Evolutionary conservation across 2,113 vertebrate genomes (phyloP).

Genomic region (Brachionichthys hirsutus): DNA sequence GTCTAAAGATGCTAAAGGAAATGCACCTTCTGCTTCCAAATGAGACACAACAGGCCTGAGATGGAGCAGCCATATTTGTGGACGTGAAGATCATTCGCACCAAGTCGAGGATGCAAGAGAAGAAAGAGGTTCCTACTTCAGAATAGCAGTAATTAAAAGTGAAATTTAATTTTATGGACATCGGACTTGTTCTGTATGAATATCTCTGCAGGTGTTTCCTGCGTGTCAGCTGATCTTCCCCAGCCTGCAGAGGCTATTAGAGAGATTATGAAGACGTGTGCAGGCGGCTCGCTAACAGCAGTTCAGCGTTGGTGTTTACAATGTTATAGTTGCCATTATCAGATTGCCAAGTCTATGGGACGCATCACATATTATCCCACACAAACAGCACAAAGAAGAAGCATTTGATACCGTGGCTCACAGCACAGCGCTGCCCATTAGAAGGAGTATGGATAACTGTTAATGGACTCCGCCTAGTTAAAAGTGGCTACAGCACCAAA

Average conservation of each 20-base stretch:
- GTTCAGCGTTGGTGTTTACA: constrained; percentile 49
- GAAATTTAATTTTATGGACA: too few relatives aligned
- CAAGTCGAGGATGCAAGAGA: too few relatives aligned
- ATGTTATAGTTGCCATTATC: constrained; percentile 56
- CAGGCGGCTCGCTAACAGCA: constrained; percentile 31
- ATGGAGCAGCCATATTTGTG: too few relatives aligned
- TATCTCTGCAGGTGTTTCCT: too few relatives aligned
- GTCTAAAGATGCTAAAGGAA: too few relatives aligned
- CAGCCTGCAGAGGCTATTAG: constrained; percentile 55
- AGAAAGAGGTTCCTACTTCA: too few relatives aligned
- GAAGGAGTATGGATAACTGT: constrained; percentile 26
- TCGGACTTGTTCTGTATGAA: too few relatives aligned
- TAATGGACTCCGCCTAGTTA: constrained; percentile 54
- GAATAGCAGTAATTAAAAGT: too few relatives aligned
- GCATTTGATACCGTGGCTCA: constrained; percentile 45
- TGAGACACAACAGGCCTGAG: too few relatives aligned
- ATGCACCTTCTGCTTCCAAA: too few relatives aligned
- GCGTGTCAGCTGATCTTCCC: constrained; percentile 25
- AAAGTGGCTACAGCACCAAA: constrained; percentile 32
- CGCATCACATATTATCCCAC: constrained; percentile 53
- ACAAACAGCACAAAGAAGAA: constrained; percentile 52
- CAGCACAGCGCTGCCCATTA: constrained; percentile 44
- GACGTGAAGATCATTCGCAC: too few relatives aligned
- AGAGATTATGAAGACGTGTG: constrained; percentile 58
- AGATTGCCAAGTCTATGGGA: constrained; percentile 38